These are phyloP conservation scores for Ictalurus punctatus DNA, from an alignment of 2,113 vertebrate species.

Conservation along the genomic window DNA sequence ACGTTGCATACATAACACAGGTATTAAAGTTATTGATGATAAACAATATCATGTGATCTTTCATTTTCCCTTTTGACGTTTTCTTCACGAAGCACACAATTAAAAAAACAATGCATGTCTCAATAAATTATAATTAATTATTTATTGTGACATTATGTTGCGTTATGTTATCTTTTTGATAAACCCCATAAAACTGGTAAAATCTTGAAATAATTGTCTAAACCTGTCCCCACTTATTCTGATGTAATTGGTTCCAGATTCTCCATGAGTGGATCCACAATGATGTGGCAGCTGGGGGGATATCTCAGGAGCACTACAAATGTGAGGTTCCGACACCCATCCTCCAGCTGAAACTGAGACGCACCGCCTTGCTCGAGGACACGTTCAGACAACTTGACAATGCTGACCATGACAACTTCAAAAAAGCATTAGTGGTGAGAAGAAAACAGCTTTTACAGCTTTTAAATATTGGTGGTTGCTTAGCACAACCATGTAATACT, in stretches of 20 bases:
- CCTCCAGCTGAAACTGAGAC: conserved; percentile 57
- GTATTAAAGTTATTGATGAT: conserved; percentile 49
- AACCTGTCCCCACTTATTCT: not conserved
- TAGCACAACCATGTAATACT: not conserved
- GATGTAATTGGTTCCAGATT: conserved; percentile 41
- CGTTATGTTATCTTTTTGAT: not conserved
- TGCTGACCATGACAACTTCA: conserved; percentile 58
- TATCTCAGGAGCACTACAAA: not conserved
- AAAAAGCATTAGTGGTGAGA: conserved; percentile 43
- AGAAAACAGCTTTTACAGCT: not conserved
- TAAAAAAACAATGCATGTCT: too few species aligned
- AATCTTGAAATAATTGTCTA: not conserved
- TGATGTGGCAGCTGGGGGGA: fast-evolving
- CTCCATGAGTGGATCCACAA: fast-evolving
- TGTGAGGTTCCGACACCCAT: not conserved
- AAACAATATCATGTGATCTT: not conserved
- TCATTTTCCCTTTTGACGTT: not conserved
- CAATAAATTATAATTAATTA: not conserved
- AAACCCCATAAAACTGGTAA: not conserved
- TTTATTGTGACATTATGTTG: too few species aligned
- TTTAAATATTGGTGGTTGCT: not conserved
- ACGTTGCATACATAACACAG: conserved; percentile 4
- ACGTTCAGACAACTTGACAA: conserved; percentile 60
- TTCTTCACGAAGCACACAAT: not conserved
- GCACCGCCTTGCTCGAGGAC: conserved; percentile 66